Conservation (phyloP, 1,140 invertebrate species). For the Prorops nasuta region DNA sequence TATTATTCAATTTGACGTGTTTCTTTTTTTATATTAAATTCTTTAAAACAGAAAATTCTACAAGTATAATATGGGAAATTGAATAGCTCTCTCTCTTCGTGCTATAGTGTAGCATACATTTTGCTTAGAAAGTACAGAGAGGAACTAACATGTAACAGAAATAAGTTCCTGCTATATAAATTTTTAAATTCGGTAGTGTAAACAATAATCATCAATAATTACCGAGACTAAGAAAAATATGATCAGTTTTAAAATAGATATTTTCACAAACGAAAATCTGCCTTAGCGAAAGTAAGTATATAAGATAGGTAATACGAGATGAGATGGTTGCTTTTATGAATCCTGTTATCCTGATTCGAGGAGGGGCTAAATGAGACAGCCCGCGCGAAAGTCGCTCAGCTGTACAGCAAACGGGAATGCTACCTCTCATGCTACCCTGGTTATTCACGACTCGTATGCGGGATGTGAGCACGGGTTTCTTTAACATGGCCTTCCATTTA, state of each 20-base stretch:
- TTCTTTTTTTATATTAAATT: too few relatives aligned
- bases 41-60: too few relatives aligned
- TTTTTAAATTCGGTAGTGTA: neutral
- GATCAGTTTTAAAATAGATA: neutral
- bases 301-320: constrained; percentile 19
- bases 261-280: neutral
- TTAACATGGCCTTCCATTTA: constrained; percentile 21
- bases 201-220: too few relatives aligned
- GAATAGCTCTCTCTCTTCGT: too few relatives aligned
- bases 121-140: neutral
- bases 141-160: neutral
- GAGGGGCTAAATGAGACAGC: constrained; percentile 55
- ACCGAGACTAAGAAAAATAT: neutral
- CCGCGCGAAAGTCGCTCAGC: constrained; percentile 50
- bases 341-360: constrained; percentile 42
- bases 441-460: constrained; percentile 33
- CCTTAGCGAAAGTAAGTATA: constrained; percentile 10
- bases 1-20: too few relatives aligned
- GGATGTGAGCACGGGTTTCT: constrained; percentile 45
- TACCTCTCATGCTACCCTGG: constrained; percentile 24
- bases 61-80: too few relatives aligned
- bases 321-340: neutral
- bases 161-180: neutral
- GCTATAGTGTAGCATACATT: neutral
- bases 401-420: constrained; percentile 43